These are phyloP conservation scores for Nyctibius grandis DNA, from an alignment of 2,797 vertebrate genomes.

Conservation along the genomic window DNA sequence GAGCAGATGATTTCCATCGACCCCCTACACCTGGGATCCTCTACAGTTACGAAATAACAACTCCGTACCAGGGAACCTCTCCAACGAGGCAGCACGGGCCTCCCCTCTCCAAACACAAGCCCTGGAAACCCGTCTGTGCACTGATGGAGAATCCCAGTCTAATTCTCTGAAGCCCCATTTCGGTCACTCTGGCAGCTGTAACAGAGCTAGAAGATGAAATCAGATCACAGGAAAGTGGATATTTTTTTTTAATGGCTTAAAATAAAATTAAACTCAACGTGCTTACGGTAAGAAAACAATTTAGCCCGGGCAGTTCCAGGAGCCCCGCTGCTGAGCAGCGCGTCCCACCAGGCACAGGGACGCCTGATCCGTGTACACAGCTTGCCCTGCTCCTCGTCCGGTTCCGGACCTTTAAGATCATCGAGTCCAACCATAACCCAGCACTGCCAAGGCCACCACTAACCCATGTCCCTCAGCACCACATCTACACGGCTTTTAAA, in stretches of 20 bases:
- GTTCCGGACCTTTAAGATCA: no score
- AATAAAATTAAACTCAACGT: not conserved
- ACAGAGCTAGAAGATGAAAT: not conserved
- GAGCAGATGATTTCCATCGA: not conserved
- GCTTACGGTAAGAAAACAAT: not conserved
- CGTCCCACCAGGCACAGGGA: not conserved
- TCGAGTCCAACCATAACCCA: no score
- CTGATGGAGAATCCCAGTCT: not conserved
- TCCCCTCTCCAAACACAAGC: not conserved
- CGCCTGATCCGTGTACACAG: not conserved
- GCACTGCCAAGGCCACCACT: no score
- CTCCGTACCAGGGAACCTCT: not conserved
- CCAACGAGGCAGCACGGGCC: not conserved
- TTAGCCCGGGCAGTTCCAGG: not conserved
- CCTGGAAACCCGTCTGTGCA: not conserved
- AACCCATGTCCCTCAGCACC: no score
- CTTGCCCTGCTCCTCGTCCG: not conserved
- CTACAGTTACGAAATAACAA: not conserved
- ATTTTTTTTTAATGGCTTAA: not conserved
- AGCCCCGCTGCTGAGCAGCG: accelerated
- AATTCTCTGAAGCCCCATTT: not conserved
- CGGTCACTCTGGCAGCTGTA: not conserved
- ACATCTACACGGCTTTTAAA: no score
- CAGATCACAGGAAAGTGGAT: not conserved
- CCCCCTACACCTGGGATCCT: not conserved